phyloP scores from a whole-genome alignment of 2,797 vertebrate genomes.

The Australoheros facetus region DNA sequence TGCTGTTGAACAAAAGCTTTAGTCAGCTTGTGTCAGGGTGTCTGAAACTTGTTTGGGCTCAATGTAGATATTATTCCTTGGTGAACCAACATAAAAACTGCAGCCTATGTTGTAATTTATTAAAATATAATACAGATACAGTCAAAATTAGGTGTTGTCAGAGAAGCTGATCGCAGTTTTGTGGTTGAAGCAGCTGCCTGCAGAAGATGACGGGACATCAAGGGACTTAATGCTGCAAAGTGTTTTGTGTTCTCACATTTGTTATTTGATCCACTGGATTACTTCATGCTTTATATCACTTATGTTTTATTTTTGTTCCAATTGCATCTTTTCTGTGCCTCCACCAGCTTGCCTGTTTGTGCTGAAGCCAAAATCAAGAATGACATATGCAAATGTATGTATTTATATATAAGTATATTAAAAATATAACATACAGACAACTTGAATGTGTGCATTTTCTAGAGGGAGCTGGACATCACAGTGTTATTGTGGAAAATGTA shows the following conservation, averaged over 20 bases:
- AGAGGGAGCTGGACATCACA: background rate
- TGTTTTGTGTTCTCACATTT: conserved; percentile 15
- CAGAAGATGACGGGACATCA: conserved; percentile 9
- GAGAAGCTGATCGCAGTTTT: background rate
- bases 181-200: conserved; percentile 25
- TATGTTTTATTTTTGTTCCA: conserved; percentile 26
- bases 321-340: conserved; percentile 55
- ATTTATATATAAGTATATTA: conserved; percentile 84
- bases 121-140: conserved; percentile 16
- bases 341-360: conserved; percentile 74
- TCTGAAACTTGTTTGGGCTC: conserved; percentile 3
- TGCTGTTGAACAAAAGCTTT: conserved; percentile 3
- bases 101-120: conserved; percentile 16
- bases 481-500: background rate
- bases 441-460: background rate
- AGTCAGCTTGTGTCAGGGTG: conserved; percentile 4
- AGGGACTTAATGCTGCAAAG: conserved; percentile 6
- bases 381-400: conserved; percentile 78
- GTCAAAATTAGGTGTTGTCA: background rate
- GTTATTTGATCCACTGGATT: conserved; percentile 18
- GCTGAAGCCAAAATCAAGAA: conserved; percentile 79
- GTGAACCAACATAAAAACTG: conserved; percentile 8
- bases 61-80: conserved; percentile 19
- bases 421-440: conserved; percentile 60
- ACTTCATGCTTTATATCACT: conserved; percentile 27